Evolutionary conservation across 2,113 vertebrate species (phyloP), one percentile per base, ranked within the genome.

Genomic region (Ptilonorhynchus violaceus): DNA sequence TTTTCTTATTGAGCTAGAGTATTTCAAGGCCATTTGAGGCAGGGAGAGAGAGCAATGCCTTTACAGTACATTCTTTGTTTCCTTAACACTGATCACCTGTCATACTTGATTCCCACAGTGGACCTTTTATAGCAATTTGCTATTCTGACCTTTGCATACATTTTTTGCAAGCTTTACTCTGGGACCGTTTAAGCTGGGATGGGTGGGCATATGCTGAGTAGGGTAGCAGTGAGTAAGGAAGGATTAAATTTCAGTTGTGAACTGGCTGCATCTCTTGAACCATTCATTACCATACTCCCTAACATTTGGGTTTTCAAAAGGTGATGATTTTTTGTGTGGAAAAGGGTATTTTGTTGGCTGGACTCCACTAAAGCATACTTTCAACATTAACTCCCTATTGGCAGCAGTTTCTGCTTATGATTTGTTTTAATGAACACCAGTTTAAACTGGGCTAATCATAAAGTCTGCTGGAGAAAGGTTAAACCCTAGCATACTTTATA

Each of bases 11-110:
- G 82, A 94, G 60, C 72, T 91, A 68, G 53, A 92, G 56, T 55
- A 89, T 92, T 96, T 78, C 84, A 88, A 90, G 92, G 66, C 92
- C 68, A 49, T 92, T 89, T 83, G 53, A 74, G 60, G 49, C 49
- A 89, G 55, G 25, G 56, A 81, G 69, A 67, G 50, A 62, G 28
- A 62, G 55, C n/a, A 89, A 68, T 85, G 85, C 46, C 88, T 91
- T 84, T 91, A 97, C 94, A 96, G 94, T 91, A 92, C 84, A 63
- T 81, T 91, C 96, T 97, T 97, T 96, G 96, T 97, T 97, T 88
- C 93, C 70, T 49, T 93, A 93, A 93, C 96, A 60, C 92, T 93
- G 92, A 94, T 97, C 97, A 97, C 96, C 96, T 97, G 96, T 94
- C 93, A 92, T 74, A 91, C 81, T 97, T 94, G 84, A 96, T 96